These are phyloP conservation scores for Podarcis raffonei DNA, from an alignment of 2,113 vertebrate genomes.

Conservation along the genomic window DNA sequence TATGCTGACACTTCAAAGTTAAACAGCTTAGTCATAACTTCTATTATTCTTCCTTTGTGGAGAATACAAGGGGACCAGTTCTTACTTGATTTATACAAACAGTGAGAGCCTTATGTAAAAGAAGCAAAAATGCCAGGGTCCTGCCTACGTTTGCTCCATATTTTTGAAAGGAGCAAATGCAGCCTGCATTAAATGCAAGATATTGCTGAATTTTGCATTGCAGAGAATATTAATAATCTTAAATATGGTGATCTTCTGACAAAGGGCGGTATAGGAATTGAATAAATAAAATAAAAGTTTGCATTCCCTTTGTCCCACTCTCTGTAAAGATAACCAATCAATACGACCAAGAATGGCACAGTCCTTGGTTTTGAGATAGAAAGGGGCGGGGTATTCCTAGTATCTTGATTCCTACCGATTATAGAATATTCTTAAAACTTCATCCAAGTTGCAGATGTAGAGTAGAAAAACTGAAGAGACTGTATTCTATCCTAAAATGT, in stretches of 20 bases:
- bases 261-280: no score
- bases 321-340: no score
- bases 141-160: neutral
- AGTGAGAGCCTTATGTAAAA: constrained; percentile 15
- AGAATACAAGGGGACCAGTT: neutral
- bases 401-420: neutral
- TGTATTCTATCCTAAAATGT: neutral
- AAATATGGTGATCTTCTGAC: neutral
- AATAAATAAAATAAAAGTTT: no score
- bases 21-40: neutral
- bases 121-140: neutral
- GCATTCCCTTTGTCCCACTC: no score
- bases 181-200: neutral
- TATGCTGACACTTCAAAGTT: neutral
- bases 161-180: neutral
- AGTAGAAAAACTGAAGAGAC: neutral
- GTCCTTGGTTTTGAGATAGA: neutral
- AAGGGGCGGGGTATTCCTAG: neutral
- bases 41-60: constrained; percentile 2
- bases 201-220: neutral
- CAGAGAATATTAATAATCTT: neutral
- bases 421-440: neutral
- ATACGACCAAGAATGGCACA: no score
- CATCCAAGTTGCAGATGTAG: neutral
- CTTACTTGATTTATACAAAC: constrained; percentile 16